Evolutionary conservation across 2,797 vertebrate genomes (phyloP), one percentile per base, ranked within the genome.

Genomic region (Myotis myotis): DNA sequence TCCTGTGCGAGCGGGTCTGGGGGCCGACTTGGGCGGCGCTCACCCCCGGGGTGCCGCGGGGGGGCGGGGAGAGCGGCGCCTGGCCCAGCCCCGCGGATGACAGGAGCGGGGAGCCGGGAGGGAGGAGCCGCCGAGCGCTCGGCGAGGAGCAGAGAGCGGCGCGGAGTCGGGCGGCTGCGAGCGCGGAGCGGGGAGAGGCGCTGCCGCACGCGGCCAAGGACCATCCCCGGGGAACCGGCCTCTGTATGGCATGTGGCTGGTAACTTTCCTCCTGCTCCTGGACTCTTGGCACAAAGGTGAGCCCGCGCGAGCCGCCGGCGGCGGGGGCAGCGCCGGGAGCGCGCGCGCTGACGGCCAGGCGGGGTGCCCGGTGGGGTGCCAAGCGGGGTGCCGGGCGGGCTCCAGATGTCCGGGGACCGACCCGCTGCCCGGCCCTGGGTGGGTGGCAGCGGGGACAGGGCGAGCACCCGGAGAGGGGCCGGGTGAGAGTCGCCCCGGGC

Each of bases 201-300:
- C 98, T 97, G 98, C 98, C 98, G 98, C 97, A 98, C 98, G 97
- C 98, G 97, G 98, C 98, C 97, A 97, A 97, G 98, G 97, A 99
- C 99, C 98, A 98, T 99, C 99, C 99, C 99, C 98, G 98, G 99
- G 99, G 99, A 99, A 98, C 97, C 98, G 98, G 98, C 99, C 99
- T 99, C 98, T 99, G 99, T 99, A 99, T 99, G 99, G 99, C 99
- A 99, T 99, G 99, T 99, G 99, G 99, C 99, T 99, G 99, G 99
- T 99, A 99, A 99, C 99, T 99, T 99, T 99, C 99, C 98, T 99
- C 99, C 99, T 99, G 99, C 97, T 97, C 97, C 99, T 99, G 99
- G 99, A 99, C 99, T 99, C 99, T 99, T 99, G 99, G 98, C 99
- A 98, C 98, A 98, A 99, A 99, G 99, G 99, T 99, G 99, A 96